Percentiles rank a stretch among this genome's conserved stretches.
These are phyloP conservation scores for Clistopyga incitator DNA, from an alignment of 2,888 invertebrate species.

Conservation along the genomic window DNA sequence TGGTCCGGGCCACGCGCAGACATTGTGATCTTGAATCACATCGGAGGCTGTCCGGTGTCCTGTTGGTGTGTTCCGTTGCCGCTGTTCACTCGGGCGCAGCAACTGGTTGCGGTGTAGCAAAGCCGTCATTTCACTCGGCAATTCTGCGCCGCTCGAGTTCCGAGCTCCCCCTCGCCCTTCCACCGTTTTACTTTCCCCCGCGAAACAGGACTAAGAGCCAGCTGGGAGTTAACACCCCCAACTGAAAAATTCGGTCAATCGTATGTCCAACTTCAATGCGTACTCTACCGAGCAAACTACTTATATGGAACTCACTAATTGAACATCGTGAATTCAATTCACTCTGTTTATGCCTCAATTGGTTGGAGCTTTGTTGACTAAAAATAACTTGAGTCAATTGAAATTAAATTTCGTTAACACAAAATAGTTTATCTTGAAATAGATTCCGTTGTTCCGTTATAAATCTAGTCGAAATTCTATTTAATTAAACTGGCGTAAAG, in stretches of 20 bases:
- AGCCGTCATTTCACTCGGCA: conserved; percentile 2
- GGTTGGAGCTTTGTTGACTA: too few species aligned
- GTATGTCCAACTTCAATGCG: background rate
- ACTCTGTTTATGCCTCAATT: too few species aligned
- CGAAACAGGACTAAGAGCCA: background rate
- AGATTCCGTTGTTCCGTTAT: too few species aligned
- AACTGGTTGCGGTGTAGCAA: conserved; percentile 36
- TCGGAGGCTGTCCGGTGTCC: conserved; percentile 4
- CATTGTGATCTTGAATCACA: conserved; percentile 41
- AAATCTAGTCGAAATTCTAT: too few species aligned
- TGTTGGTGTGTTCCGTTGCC: conserved; percentile 18
- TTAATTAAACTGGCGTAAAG: too few species aligned
- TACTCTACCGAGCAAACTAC: too few species aligned
- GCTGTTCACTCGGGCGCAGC: conserved; percentile 32
- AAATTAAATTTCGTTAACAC: too few species aligned
- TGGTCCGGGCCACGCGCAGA: conserved; percentile 28
- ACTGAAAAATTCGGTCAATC: background rate
- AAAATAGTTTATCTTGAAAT: too few species aligned
- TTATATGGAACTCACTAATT: too few species aligned
- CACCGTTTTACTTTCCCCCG: conserved; percentile 11
- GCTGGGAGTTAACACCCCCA: background rate
- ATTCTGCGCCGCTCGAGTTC: conserved; percentile 8
- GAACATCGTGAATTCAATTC: too few species aligned
- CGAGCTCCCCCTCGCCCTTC: background rate
- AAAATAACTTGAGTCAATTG: too few species aligned